Evolutionary conservation across 2,888 invertebrate species (phyloP), one percentile per base, ranked within the genome.

Genomic region (Epinotia brunnichana): DNA sequence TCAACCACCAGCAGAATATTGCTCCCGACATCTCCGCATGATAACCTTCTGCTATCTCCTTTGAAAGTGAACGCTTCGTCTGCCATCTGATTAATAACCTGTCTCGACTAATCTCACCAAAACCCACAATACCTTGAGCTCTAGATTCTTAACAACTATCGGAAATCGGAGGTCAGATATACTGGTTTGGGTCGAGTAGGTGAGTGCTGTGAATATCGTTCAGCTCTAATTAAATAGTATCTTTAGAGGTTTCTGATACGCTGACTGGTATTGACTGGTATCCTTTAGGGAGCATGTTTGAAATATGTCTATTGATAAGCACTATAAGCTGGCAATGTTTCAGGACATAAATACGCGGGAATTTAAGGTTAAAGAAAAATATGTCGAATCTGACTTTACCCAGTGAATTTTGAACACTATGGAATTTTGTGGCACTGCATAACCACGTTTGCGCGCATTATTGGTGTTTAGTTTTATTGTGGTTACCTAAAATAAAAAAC

Each of bases 51-150:
- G 19, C 60, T 71, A 71, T 10, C 19, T 53, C 21, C 54, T 66
- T 71, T 71, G 61, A 71, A 71, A 67, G 71, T 71, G 67, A 71
- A 71, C 61, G 39, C 53, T 64, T 51, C 21, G 21, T 53, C 39
- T 19, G 19, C 53, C 9, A 53, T 13, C 11, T 11, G 44, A 44
- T 44, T 44, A 15, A 44, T 44, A 44, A 44, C 44, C 44, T 3
- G 44, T 44, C 4, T 4, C n/a, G 44, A n/a, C 44, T 44, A 0
- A 11, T 44, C 44, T 29, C 0, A 29, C 29, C 29, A 29, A 29
- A 5, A 7, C 29, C 29, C 29, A 29, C 5, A 7, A 29, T 7
- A 44, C 15, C 44, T n/a, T 44, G 44, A 44, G 4, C 44, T 3
- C 15, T n/a, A 3, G 15, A 15, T 15, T 4, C 15, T 3, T 44